Percentiles rank a stretch among this genome's conserved stretches.
phyloP scores from a whole-genome alignment of 2,113 vertebrate genomes.

The Hydrolagus affinis region DNA sequence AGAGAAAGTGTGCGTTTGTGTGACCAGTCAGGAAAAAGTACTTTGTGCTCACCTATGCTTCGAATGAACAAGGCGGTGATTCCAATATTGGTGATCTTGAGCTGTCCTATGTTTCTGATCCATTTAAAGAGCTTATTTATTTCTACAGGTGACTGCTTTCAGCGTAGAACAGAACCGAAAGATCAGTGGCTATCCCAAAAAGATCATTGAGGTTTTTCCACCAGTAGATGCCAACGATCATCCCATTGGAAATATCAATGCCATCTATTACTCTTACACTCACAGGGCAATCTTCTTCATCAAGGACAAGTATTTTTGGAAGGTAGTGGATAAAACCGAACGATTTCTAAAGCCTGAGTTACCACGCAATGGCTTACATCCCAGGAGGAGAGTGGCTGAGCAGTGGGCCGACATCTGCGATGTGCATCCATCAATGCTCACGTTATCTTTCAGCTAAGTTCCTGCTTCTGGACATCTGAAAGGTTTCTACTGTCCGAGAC shows the following conservation, averaged over 20 bases:
- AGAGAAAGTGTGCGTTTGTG: too few species aligned
- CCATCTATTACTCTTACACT: conserved; percentile 37
- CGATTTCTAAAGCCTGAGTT: conserved; percentile 29
- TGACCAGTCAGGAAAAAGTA: too few species aligned
- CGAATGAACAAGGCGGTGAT: not conserved
- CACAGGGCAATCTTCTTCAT: conserved; percentile 36
- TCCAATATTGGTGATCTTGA: not conserved
- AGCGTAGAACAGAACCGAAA: conserved; percentile 35
- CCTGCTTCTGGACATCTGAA: too few species aligned
- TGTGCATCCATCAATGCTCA: conserved; percentile 38
- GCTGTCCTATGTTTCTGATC: not conserved
- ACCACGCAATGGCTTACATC: conserved; percentile 36
- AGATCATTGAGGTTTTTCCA: conserved; percentile 38
- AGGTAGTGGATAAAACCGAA: conserved; percentile 36
- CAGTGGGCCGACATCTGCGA: conserved; percentile 41
- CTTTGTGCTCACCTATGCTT: not conserved
- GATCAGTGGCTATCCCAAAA: conserved; percentile 35
- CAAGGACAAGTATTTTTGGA: conserved; percentile 39
- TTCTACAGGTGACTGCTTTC: conserved; percentile 39
- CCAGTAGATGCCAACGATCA: conserved; percentile 35
- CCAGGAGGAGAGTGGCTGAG: conserved; percentile 34
- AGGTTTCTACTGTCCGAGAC: too few species aligned
- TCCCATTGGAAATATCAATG: conserved; percentile 36
- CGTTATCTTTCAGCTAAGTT: not conserved
- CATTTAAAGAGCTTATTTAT: not conserved